These are phyloP conservation scores for Stenchaetothrips biformis DNA, from an alignment of 2,888 invertebrate genomes.

Conservation along the genomic window DNA sequence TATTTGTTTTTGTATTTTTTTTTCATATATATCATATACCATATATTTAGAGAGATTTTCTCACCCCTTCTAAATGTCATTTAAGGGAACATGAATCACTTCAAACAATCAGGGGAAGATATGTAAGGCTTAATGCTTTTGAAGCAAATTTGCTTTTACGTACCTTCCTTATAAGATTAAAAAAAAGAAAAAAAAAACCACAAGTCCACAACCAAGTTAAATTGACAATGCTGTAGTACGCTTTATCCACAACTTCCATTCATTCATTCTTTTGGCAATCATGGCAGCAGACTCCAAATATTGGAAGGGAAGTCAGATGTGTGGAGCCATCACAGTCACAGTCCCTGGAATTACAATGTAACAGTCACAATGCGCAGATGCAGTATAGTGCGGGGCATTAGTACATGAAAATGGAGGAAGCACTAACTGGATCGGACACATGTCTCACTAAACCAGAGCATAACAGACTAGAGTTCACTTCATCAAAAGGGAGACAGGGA, in stretches of 20 bases:
- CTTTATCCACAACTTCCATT: slow-evolving; percentile 21
- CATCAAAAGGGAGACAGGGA: slow-evolving; percentile 15
- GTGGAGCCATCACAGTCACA: slow-evolving; percentile 22
- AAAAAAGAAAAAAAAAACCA: slow-evolving; percentile 18
- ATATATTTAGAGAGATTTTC: slow-evolving; percentile 23
- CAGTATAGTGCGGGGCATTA: slow-evolving; percentile 18
- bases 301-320: slow-evolving; percentile 18
- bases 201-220: slow-evolving; percentile 24
- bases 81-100: slow-evolving; percentile 20
- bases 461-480: slow-evolving; percentile 25
- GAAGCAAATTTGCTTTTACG: neutral
- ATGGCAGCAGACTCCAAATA: slow-evolving; percentile 24
- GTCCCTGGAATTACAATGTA: slow-evolving; percentile 23
- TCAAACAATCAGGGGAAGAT: slow-evolving; percentile 17
- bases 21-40: slow-evolving; percentile 24
- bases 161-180: neutral
- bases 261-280: slow-evolving; percentile 14
- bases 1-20: slow-evolving; percentile 24
- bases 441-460: slow-evolving; percentile 12
- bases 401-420: slow-evolving; percentile 23
- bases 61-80: slow-evolving; percentile 17
- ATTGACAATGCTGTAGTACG: slow-evolving; percentile 23
- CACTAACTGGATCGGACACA: slow-evolving; percentile 16
- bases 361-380: slow-evolving; percentile 20
- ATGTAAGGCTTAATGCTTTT: slow-evolving; percentile 2